These are phyloP conservation scores for Sminthurinus aureus DNA, from an alignment of 2,888 invertebrate species.

Conservation along the genomic window DNA sequence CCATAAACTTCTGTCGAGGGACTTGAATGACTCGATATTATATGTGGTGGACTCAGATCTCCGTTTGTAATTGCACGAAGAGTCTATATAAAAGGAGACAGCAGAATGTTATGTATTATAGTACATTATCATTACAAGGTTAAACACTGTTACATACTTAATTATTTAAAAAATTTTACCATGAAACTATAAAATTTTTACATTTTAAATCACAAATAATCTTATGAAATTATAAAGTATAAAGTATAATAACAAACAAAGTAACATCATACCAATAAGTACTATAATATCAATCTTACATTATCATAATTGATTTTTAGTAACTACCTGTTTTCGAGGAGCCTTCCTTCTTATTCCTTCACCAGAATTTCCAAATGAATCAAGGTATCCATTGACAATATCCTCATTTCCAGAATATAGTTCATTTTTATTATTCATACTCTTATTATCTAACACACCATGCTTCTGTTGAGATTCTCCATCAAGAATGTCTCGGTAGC, in stretches of 20 bases:
- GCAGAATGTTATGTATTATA: neutral
- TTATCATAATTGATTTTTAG: no score
- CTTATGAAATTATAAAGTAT: no score
- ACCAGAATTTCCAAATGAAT: neutral
- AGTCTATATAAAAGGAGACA: constrained; percentile 43
- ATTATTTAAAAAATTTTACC: no score
- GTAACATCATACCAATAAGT: neutral
- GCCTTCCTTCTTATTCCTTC: constrained; percentile 47
- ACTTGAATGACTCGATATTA: constrained; percentile 47
- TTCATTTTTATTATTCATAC: constrained; percentile 7
- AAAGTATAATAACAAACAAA: neutral
- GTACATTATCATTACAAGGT: neutral
- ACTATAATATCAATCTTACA: no score
- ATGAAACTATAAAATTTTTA: no score
- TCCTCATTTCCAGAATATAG: constrained; percentile 1
- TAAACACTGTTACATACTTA: no score
- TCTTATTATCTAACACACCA: constrained; percentile 19
- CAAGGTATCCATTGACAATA: neutral
- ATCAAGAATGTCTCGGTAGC: neutral
- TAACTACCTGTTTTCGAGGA: constrained; percentile 54
- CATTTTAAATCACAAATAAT: no score
- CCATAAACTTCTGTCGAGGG: constrained; percentile 20
- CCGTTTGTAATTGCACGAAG: constrained; percentile 58
- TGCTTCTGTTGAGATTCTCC: constrained; percentile 19
- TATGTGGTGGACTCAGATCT: constrained; percentile 57